Base-by-base conservation (phyloP, 2,113 vertebrate genomes). In the Serinus canaria region DNA sequence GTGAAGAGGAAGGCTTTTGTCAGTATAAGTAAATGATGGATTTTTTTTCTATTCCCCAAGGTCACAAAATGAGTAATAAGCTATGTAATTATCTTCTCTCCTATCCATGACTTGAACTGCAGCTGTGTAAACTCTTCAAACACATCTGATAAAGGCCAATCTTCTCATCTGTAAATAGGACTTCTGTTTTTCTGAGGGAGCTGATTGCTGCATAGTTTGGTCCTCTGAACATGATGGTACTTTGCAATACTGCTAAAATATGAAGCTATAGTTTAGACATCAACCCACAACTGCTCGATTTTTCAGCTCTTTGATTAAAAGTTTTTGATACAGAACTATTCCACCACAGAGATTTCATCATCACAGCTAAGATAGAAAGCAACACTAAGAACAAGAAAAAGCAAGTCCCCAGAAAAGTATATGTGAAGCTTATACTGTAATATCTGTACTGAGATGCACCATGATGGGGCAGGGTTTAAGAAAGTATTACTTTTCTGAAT, bases 61-160 rank as follows among this genome's bases (percentile, higher is more conserved):
- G 60, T 58, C 43, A 64, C 47, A 31, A 78, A 90, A 39, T 16
- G 27, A 92, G 63, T 62, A 94, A 88, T 39, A 82, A 84, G 20
- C 46, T 52, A 49, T 25, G 19, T 13, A 58, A 79, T 87, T 37
- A 49, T 90, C 75, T 85, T 78, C n/a, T 64, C 33, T 77, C 46
- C n/a, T 31, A 53, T 6, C n/a, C 17, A 23, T 3, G 11, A 35
- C 37, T 62, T 18, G 33, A 88, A 55, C 25, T 46, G 75, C 83
- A 94, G 91, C 82, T 94, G 89, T 82, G n/a, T 78, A 90, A 90
- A 92, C 46, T 33, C 83, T 16, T n/a, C 33, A 83, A 94, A 74
- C 35, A 78, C 7, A 87, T 62, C 41, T 47, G 22, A 66, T 74
- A 87, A 87, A 74, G 47, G 69, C 8, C 7, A 15, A 43, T 53